A percentile compares a stretch with the other conserved stretches of the same genome.
Conservation (phyloP, 2,797 vertebrate genomes). For the Onychomys arenicola region DNA sequence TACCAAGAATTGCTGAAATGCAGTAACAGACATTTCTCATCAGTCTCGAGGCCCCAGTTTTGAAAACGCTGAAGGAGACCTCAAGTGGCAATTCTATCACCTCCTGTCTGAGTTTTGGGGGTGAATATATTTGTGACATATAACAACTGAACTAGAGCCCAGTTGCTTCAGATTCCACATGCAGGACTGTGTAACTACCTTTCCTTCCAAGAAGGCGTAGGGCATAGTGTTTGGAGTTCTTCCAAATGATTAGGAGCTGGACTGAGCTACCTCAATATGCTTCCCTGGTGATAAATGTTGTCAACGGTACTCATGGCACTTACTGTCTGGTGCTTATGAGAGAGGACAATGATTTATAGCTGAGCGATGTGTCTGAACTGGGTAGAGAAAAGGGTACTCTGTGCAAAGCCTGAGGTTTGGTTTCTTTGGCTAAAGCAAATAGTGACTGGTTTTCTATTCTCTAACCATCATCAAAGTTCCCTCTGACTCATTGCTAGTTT, state of each 20-base stretch:
- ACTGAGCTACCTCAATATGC: slow-evolving; percentile 78
- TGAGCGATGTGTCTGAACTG: slow-evolving; percentile 74
- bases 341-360: slow-evolving; percentile 86
- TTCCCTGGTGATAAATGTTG: slow-evolving; percentile 88
- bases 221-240: slow-evolving; percentile 59
- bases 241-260: slow-evolving; percentile 82
- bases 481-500: background rate
- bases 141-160: slow-evolving; percentile 1
- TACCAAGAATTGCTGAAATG: background rate
- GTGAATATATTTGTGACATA: background rate
- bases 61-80: background rate
- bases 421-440: slow-evolving; percentile 24
- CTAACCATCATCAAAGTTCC: background rate
- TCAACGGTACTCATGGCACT: slow-evolving; percentile 85
- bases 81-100: background rate
- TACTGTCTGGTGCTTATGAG: slow-evolving; percentile 85
- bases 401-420: background rate
- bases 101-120: background rate
- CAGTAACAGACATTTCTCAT: background rate
- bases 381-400: slow-evolving; percentile 39
- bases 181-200: background rate
- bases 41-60: background rate
- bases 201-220: background rate
- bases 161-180: slow-evolving; percentile 14
- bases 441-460: background rate